These are phyloP conservation scores for Misgurnus anguillicaudatus DNA, from an alignment of 2,113 vertebrate species.

Conservation along the genomic window DNA sequence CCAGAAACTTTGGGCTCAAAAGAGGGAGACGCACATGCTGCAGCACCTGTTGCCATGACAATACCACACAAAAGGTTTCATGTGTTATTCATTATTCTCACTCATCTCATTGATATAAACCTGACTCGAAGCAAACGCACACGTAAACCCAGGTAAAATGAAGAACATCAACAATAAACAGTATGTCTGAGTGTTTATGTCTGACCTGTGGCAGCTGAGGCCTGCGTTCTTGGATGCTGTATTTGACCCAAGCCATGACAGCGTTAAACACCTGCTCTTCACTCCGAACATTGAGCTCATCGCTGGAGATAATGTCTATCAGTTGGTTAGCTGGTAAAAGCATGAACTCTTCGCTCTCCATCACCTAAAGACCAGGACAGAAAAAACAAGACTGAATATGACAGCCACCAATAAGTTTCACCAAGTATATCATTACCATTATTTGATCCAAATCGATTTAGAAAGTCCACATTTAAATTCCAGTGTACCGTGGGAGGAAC, in stretches of 20 bases:
- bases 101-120: neutral
- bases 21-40: constrained; percentile 94
- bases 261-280: constrained; percentile 98
- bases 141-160: neutral
- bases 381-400: neutral
- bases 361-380: constrained; percentile 77
- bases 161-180: neutral
- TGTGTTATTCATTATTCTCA: constrained; percentile 2
- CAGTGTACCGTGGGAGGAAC: too few relatives aligned
- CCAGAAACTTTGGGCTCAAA: constrained; percentile 96
- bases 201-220: constrained; percentile 94
- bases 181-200: neutral
- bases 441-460: too few relatives aligned
- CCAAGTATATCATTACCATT: neutral
- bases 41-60: constrained; percentile 78
- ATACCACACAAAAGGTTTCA: neutral
- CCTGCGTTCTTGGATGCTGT: constrained; percentile 96
- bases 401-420: neutral
- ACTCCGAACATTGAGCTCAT: constrained; percentile 96
- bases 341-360: constrained; percentile 99
- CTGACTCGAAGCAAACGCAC: neutral
- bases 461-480: too few relatives aligned
- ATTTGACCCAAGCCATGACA: constrained; percentile 99
- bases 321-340: constrained; percentile 96
- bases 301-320: constrained; percentile 98